Evolutionary conservation across 2,113 vertebrate genomes (phyloP).

Genomic region (Trematomus loennbergii): DNA sequence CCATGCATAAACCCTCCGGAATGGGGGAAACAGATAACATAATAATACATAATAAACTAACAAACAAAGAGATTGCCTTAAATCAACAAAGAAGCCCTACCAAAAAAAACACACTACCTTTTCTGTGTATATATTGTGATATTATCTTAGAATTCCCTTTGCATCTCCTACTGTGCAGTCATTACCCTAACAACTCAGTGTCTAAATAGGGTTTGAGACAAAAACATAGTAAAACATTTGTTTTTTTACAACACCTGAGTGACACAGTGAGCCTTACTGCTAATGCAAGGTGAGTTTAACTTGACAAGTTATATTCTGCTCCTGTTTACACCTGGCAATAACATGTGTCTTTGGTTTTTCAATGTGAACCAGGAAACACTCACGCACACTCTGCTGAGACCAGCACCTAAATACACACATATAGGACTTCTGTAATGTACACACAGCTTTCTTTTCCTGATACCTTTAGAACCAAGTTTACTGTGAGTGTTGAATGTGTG

Average conservation of each 20-base stretch:
- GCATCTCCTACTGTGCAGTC: background rate
- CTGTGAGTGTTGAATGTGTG: slow-evolving; percentile 30
- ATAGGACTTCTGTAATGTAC: background rate
- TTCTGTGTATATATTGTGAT: background rate
- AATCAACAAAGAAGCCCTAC: background rate
- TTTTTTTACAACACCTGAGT: background rate
- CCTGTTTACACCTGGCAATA: too few relatives aligned
- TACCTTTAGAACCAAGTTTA: background rate
- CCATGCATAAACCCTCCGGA: background rate
- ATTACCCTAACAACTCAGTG: background rate
- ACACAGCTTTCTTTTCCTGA: background rate
- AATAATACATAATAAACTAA: background rate
- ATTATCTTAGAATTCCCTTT: background rate
- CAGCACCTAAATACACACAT: background rate
- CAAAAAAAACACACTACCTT: background rate
- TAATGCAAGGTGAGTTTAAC: slow-evolving; percentile 6
- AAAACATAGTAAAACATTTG: slow-evolving; percentile 18
- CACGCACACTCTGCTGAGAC: too few relatives aligned
- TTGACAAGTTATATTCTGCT: background rate
- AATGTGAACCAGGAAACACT: too few relatives aligned
- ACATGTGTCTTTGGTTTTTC: too few relatives aligned
- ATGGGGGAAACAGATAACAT: background rate
- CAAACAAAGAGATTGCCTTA: background rate
- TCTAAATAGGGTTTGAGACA: slow-evolving; percentile 8
- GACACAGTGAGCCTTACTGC: background rate